Evolutionary conservation across 2,113 vertebrate genomes (phyloP), one percentile per base, ranked within the genome.

Genomic region (Cochlearius cochlearius): DNA sequence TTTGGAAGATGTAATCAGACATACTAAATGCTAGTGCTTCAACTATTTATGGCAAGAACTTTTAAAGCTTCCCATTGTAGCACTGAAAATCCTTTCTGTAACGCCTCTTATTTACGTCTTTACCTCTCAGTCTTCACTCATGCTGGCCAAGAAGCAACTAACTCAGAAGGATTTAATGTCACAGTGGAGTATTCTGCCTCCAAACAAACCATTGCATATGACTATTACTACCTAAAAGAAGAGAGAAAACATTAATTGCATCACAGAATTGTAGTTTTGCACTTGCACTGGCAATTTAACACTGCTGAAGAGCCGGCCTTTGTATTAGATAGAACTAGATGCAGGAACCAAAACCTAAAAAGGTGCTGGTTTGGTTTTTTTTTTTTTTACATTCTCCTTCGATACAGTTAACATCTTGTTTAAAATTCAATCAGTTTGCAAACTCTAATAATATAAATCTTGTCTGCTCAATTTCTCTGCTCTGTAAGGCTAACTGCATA

Each of bases 221-320:
- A 47, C 29, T 63, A 10, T 7, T 49, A 29, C 59, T 60, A 45
- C 69, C 68, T 72, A n/a, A 45, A 83, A 86, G 59, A 66, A 88
- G 60, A 89, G 64, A 71, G 13, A 71, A 87, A 81, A 74, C 47
- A 55, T 78, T 62, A 81, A 78, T 50, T 71, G 52, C 63, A 56
- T 43, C 0, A 0, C 5, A 50, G 69, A 90, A 79, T 38, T 3
- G 2, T 25, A 30, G 25, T 45, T 90, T 29, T 41, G 47, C 26
- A 50, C 49, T 19, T 19, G 30, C 30, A 18, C 0, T 78, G 36
- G 25, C 49, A 82, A 52, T 63, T 92, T 38, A 73, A 55, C 34
- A 56, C 22, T 8, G 7, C 18, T 11, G 30, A 69, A 9, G 12
- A 84, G 26, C 56, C 52, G 49, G 32, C 52, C 66, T 88, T 68